These are phyloP conservation scores for Pangasius larnaudii DNA, from an alignment of 2,797 vertebrate genomes.

Conservation along the genomic window DNA sequence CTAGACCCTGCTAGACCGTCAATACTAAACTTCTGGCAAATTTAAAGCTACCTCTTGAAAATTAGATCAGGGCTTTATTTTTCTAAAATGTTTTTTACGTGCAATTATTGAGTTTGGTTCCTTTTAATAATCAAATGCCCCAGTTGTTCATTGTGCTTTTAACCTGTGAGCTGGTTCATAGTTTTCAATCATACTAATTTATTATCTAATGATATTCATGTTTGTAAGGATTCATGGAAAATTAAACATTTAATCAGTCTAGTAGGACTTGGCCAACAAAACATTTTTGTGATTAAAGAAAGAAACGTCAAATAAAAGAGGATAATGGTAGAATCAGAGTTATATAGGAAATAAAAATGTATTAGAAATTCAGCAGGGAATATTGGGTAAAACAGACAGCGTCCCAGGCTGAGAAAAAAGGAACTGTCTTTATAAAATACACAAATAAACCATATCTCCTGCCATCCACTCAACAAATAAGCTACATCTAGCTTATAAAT, in stretches of 20 bases:
- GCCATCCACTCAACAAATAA: background rate
- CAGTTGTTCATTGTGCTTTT: background rate
- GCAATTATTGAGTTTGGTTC: background rate
- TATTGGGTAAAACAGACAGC: background rate
- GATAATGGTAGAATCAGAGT: background rate
- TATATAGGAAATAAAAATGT: background rate
- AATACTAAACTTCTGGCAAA: slow-evolving; percentile 37
- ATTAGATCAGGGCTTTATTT: background rate
- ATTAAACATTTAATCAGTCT: background rate
- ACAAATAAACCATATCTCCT: background rate
- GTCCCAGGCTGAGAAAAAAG: background rate
- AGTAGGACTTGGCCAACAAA: background rate
- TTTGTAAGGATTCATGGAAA: background rate
- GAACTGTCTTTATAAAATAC: background rate
- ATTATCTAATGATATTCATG: background rate
- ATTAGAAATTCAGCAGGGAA: background rate
- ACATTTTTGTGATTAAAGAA: background rate
- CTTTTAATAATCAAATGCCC: background rate
- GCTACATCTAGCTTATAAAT: background rate
- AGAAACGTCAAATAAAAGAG: background rate
- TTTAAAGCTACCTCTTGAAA: slow-evolving; percentile 26
- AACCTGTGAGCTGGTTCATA: background rate
- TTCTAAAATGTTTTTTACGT: background rate
- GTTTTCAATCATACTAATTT: background rate
- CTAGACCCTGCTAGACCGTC: slow-evolving; percentile 23